Base-by-base conservation (phyloP, 2,888 invertebrate species). In the Leptura quadrifasciata region DNA sequence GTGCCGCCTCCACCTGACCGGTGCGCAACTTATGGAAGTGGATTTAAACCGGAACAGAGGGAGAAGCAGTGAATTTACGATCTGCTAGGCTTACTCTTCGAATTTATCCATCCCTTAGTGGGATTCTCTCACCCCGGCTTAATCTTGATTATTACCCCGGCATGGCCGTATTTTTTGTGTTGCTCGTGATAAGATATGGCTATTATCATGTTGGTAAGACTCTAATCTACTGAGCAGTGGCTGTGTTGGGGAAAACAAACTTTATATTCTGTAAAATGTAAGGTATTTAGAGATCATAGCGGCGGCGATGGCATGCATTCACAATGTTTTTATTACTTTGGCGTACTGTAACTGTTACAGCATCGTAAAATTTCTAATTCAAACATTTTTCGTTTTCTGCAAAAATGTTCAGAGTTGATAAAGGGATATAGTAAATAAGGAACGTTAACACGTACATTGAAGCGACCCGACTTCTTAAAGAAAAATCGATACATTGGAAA, bases 131-230 rank as follows among this genome's bases (percentile, higher is more conserved):
- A 84, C 84, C 84, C 85, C 85, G 77, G 82, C 85, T 87, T 87
- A 87, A 87, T 87, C 87, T 87, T 87, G 87, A 88, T 88, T 87
- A 87, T 87, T 87, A 86, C 84, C 82, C 83, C 82, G 75, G 78
- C 75, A 82, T 79, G 80, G 81, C 81, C 82, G 82, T 84, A 85
- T 84, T 85, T 85, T 84, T 84, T 82, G 80, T 78, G 72, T 77
- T 77, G 72, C 71, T 73, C 77, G 77, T 76, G 84, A 84, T 83
- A 83, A 84, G 82, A 82, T 81, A 82, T 78, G 79, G 76, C 78
- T 78, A 80, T 84, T 82, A 83, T 82, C 82, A 76, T 78, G 80
- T 78, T 79, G 74, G 75, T 74, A 71, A 75, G 76, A 76, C 79
- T 79, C 77, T 81, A 82, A 82, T 79, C 80, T 83, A 78, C 80